A percentile compares a stretch with the other conserved stretches of the same genome.
Evolutionary conservation across 2,888 invertebrate species (phyloP).

Genomic region (Yponomeuta evonymella): DNA sequence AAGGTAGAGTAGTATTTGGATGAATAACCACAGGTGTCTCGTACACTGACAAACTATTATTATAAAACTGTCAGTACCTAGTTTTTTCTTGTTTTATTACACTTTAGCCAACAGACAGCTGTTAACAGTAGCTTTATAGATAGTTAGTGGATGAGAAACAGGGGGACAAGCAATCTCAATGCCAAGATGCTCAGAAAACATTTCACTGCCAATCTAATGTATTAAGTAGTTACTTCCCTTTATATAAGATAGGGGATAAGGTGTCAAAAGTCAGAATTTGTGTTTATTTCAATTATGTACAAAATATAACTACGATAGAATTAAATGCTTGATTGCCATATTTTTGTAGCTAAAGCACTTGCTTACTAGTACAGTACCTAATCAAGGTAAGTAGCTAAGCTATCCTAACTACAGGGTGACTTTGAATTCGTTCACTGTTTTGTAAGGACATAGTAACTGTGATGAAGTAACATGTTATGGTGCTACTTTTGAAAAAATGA

Average conservation of each 20-base stretch:
- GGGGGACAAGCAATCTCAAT: not conserved
- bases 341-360: slow-evolving; percentile 28
- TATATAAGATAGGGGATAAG: not conserved
- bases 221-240: too few relatives aligned
- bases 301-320: slow-evolving; percentile 23
- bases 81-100: too few relatives aligned
- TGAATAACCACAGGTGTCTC: not conserved
- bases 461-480: too few relatives aligned
- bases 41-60: too few relatives aligned
- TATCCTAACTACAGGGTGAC: not conserved
- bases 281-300: not conserved
- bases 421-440: too few relatives aligned
- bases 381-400: not conserved
- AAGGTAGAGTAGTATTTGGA: not conserved
- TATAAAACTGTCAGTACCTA: too few relatives aligned
- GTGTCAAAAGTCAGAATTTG: not conserved
- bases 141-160: too few relatives aligned
- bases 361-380: not conserved
- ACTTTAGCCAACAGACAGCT: too few relatives aligned
- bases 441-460: too few relatives aligned
- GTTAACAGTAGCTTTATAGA: too few relatives aligned
- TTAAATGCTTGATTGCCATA: slow-evolving; percentile 55
- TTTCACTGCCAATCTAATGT: not conserved
- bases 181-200: not conserved
- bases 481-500: too few relatives aligned